Evolutionary conservation across 2,113 vertebrate genomes (phyloP).

Genomic region (Nycticebus coucang): DNA sequence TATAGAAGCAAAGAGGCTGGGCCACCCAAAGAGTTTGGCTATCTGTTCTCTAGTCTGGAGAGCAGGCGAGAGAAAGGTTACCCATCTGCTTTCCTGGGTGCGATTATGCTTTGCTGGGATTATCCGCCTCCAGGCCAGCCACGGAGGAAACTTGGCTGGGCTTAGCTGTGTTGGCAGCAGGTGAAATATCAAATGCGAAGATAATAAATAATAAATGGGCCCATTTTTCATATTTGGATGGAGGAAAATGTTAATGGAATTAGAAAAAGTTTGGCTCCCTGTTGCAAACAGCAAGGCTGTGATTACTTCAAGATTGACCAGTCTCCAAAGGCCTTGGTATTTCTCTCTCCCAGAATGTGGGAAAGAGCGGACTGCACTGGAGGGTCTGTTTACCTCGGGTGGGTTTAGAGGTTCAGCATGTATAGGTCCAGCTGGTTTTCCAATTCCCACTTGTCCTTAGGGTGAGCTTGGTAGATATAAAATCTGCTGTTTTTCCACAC

Average conservation of each 20-base stretch:
- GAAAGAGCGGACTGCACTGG: no score
- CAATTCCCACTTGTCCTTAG: background rate
- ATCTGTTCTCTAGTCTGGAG: slow-evolving; percentile 70
- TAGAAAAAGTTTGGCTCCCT: slow-evolving; percentile 59
- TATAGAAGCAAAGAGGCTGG: slow-evolving; percentile 53
- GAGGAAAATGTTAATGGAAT: slow-evolving; percentile 80
- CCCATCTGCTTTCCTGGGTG: slow-evolving; percentile 74
- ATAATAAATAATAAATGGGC: slow-evolving; percentile 83
- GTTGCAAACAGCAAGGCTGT: slow-evolving; percentile 53
- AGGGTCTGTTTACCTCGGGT: background rate
- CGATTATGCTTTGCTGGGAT: slow-evolving; percentile 61
- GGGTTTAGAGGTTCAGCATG: background rate
- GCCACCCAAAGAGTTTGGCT: slow-evolving; percentile 63
- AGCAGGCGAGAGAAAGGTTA: slow-evolving; percentile 69
- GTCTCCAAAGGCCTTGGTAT: slow-evolving; percentile 69
- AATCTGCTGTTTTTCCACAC: background rate
- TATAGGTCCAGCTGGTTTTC: background rate
- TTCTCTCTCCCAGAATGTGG: slow-evolving; percentile 22
- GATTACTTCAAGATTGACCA: slow-evolving; percentile 60
- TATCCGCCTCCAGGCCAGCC: slow-evolving; percentile 65
- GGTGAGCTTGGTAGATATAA: background rate
- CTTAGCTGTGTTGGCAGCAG: slow-evolving; percentile 79
- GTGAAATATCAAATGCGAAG: slow-evolving; percentile 81
- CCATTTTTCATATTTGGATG: slow-evolving; percentile 80
- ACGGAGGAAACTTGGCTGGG: slow-evolving; percentile 46